Conservation (phyloP, 2,113 vertebrate species). For the Eretmochelys imbricata region DNA sequence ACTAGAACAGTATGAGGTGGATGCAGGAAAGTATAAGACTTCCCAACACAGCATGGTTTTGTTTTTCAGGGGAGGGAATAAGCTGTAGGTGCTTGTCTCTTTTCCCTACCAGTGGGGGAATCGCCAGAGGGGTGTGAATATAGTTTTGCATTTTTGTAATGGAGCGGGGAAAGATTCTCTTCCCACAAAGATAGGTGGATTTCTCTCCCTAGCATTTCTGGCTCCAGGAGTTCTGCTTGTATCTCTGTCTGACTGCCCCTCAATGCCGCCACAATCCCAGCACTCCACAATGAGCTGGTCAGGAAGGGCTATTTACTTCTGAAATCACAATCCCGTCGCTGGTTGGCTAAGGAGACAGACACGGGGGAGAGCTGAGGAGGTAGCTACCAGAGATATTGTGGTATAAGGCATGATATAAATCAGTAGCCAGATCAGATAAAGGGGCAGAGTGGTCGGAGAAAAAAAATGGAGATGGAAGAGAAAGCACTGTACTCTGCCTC, state of each 20-base stretch:
- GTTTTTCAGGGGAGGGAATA: conserved; percentile 69
- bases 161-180: conserved; percentile 4
- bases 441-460: not conserved
- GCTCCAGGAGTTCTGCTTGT: not conserved
- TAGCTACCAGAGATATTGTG: not conserved
- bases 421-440: not conserved
- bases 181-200: not conserved
- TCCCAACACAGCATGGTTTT: conserved; percentile 68
- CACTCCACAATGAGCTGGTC: not conserved
- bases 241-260: not conserved
- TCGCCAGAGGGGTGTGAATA: not conserved
- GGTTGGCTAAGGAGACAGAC: accelerated
- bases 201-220: not conserved
- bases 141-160: not conserved
- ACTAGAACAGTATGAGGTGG: conserved; percentile 68
- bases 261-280: not conserved
- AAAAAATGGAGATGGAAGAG: not conserved
- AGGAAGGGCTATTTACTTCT: not conserved
- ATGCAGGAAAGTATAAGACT: conserved; percentile 70
- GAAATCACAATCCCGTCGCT: not conserved
- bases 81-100: conserved; percentile 48
- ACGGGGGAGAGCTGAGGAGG: not conserved
- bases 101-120: not conserved
- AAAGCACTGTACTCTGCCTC: not conserved
- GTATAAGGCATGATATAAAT: not conserved